Base-by-base conservation (phyloP, 2,113 vertebrate genomes). In the Apodemus speciosus region DNA sequence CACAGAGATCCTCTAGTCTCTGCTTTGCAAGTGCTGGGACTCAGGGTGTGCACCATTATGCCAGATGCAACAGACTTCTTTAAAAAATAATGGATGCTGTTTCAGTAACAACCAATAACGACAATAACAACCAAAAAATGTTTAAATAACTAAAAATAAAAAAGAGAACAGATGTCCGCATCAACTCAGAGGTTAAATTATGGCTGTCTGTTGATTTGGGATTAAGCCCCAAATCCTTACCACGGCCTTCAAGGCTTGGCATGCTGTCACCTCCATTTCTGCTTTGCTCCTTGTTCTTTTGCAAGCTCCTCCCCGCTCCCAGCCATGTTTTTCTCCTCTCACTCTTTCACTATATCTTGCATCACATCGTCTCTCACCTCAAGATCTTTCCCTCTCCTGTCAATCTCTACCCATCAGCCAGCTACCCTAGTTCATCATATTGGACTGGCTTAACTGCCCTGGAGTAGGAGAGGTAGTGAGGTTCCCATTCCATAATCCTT, bases 161-260 rank as follows among this genome's bases (percentile, higher is more conserved):
- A 68, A 86, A 93, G 93, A 89, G 88, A 27, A 25, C 9, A 81
- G 53, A 71, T 88, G 49, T 80, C 46, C 69, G 69, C 32, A 25
- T 89, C 16, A 71, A 30, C 72, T 84, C 23, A 75, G 9, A 83
- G 73, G 43, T 72, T 94, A 76, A 68, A 62, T 92, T 49, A 83
- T 75, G 72, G n/a, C 35, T 86, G 8, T 32, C 53, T 64, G 20
- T 2, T 91, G 85, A 68, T 38, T 87, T 85, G 66, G 58, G 58
- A 92, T 88, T 56, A 88, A 95, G 49, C 71, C 35, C 32, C n/a
- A 88, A 60, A 43, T 73, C 90, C 51, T 84, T 79, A 79, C 43
- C 35, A 5, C 21, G n/a, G 8, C 79, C 53, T 89, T 43, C 1
- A 83, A 84, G 14, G 49, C 68, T 75, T 38, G 66, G 10, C 32